Evolutionary conservation across 2,113 vertebrate species (phyloP), one percentile per base, ranked within the genome.

Genomic region (Lagopus muta): DNA sequence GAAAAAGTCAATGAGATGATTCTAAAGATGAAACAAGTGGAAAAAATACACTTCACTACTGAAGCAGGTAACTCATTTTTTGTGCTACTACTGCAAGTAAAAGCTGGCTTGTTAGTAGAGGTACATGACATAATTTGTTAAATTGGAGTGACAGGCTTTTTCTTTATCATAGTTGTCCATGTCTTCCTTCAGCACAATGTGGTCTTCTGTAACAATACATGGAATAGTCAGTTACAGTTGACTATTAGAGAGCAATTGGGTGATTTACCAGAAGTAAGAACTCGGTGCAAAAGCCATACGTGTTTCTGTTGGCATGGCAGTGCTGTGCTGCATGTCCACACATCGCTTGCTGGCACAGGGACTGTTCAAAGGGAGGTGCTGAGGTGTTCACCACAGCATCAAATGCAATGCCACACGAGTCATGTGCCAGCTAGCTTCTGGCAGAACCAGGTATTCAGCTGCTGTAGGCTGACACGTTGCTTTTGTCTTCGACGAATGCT

Each of bases 1-100:
- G 67, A 57, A 92, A 73, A 93, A 86, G 84, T 88, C 87, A 85
- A 43, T 85, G 61, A 74, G 40, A 28, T 88, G 78, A 79, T 72
- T 91, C 89, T 64, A 21, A 10, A 71, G 84, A 74, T 61, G 60
- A 89, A 94, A 77, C 17, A 67, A 74, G 50, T 43, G 50, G 45
- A 47, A 64, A 86, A 90, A 93, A 70, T 57, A 64, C 52, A 71
- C 72, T 88, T 86, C 20, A 15, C 32, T 40, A 3, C 28, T 77
- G 2, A 5, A 91, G 65, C 71, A 85, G 70, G 48, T 82, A 57
- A 88, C 18, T 72, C 1, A 24, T 94, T 84, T 88, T 93, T 87
- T 81, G 61, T 66, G 42, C n/a, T 62, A 66, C 64, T 9, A 1
- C 36, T 66, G 71, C 54, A 65, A 80, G 28, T 64, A 71, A 91